phyloP scores from a whole-genome alignment of 2,888 invertebrate species.

The Plemyria rubiginata region DNA sequence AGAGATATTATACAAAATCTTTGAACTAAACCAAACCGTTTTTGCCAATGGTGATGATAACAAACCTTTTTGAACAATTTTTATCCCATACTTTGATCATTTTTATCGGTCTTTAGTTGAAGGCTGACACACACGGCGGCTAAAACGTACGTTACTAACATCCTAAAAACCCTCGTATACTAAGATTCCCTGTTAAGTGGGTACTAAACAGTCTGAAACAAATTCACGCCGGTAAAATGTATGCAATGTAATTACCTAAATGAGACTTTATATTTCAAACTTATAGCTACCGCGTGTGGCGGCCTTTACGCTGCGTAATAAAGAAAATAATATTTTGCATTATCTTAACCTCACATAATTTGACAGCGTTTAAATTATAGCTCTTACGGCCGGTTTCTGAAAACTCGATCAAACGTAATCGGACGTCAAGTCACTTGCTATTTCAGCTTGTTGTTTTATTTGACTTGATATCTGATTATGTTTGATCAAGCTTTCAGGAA shows the following conservation, averaged over 20 bases:
- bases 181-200: too few relatives aligned
- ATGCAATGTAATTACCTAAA: too few relatives aligned
- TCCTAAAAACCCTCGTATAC: neutral
- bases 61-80: neutral
- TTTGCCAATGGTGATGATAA: neutral
- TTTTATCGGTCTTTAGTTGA: conserved; percentile 4
- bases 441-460: too few relatives aligned
- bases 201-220: neutral
- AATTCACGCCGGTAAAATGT: neutral
- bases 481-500: too few relatives aligned
- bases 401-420: too few relatives aligned
- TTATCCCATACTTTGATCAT: neutral
- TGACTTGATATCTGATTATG: too few relatives aligned
- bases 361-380: neutral
- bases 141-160: neutral
- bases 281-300: conserved; percentile 1
- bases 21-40: neutral
- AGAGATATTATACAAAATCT: neutral
- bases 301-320: neutral
- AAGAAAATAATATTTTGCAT: neutral
- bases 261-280: neutral
- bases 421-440: too few relatives aligned
- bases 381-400: too few relatives aligned
- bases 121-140: neutral
- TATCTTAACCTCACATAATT: neutral